These are phyloP conservation scores for Poeciliopsis turrubarensis DNA, from an alignment of 2,113 vertebrate genomes.

Conservation along the genomic window DNA sequence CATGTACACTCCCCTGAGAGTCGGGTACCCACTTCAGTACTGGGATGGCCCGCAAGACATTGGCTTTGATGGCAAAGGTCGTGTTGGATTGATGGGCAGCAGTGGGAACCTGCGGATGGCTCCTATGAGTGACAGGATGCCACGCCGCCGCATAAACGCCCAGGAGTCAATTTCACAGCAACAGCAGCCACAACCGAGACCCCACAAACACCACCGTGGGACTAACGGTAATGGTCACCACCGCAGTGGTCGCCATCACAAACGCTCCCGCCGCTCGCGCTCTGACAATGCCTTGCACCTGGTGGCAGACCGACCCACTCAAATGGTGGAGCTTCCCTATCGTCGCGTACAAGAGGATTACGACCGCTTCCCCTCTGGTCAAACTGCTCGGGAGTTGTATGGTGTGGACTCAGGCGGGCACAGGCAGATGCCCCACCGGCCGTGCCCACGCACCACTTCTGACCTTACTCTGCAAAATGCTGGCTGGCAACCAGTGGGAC, in stretches of 20 bases:
- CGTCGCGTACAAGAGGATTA: constrained; percentile 89
- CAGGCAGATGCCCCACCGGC: constrained; percentile 86
- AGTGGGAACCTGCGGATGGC: constrained; percentile 81
- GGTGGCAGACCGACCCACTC: constrained; percentile 86
- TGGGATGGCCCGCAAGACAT: constrained; percentile 81
- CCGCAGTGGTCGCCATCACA: constrained; percentile 82
- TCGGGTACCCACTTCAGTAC: constrained; percentile 84
- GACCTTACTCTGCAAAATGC: constrained; percentile 96
- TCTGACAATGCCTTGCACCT: constrained; percentile 96
- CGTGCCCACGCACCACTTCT: constrained; percentile 93
- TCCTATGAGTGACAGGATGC: constrained; percentile 89
- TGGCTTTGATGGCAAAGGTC: constrained; percentile 84
- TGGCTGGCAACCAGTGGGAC: constrained; percentile 86
- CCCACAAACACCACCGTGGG: constrained; percentile 80
- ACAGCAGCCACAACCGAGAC: constrained; percentile 75
- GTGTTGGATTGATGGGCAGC: constrained; percentile 78
- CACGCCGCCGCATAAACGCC: constrained; percentile 80
- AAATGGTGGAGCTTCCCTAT: constrained; percentile 85
- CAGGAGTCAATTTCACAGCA: constrained; percentile 80
- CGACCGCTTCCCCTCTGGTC: constrained; percentile 86
- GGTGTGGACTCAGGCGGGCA: constrained; percentile 79
- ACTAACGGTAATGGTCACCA: constrained; percentile 83
- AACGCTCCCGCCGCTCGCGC: constrained; percentile 90
- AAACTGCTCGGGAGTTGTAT: constrained; percentile 84
- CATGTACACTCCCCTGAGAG: constrained; percentile 82